Conservation (phyloP, 30 jellyfish, hydroid and myxozoan species). For the Turritopsis rubra region DNA sequence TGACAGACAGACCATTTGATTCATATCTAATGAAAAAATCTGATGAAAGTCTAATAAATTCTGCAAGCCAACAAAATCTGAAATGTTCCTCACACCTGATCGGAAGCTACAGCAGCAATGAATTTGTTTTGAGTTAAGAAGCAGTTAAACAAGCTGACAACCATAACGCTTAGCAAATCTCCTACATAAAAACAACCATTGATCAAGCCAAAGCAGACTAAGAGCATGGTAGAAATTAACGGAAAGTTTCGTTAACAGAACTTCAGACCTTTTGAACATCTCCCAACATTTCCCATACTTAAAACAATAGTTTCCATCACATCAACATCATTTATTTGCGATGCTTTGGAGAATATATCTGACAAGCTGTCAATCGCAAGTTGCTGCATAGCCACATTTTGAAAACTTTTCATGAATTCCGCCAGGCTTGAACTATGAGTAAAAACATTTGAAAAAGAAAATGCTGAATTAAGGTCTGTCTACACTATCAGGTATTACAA, state of each 20-base stretch:
- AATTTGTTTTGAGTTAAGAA: constrained; percentile 55
- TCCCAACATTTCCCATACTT: constrained; percentile 75
- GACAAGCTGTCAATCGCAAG: constrained; percentile 18
- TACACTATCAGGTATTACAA: too few relatives aligned
- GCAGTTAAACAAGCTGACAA: constrained; percentile 71
- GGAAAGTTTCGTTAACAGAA: too few relatives aligned
- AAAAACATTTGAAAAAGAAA: too few relatives aligned
- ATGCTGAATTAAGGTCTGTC: background rate
- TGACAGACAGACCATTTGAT: background rate
- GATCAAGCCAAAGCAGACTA: too few relatives aligned
- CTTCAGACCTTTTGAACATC: constrained; percentile 73
- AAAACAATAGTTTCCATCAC: constrained; percentile 60
- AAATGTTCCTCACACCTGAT: constrained; percentile 42
- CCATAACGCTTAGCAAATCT: constrained; percentile 55
- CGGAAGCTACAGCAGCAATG: constrained; percentile 67
- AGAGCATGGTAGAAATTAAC: too few relatives aligned
- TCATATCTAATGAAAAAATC: background rate
- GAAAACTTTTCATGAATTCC: background rate
- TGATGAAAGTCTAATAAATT: too few relatives aligned
- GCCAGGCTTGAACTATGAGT: constrained; percentile 4
- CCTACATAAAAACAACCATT: constrained; percentile 37
- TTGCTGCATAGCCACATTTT: constrained; percentile 18
- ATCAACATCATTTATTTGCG: constrained; percentile 43
- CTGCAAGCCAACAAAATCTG: background rate
- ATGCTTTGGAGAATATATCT: constrained; percentile 39